Percentiles rank a stretch among this genome's conserved stretches.
These are phyloP conservation scores for Antechinus stuartii DNA, from an alignment of 2,113 vertebrate genomes.

Conservation along the genomic window DNA sequence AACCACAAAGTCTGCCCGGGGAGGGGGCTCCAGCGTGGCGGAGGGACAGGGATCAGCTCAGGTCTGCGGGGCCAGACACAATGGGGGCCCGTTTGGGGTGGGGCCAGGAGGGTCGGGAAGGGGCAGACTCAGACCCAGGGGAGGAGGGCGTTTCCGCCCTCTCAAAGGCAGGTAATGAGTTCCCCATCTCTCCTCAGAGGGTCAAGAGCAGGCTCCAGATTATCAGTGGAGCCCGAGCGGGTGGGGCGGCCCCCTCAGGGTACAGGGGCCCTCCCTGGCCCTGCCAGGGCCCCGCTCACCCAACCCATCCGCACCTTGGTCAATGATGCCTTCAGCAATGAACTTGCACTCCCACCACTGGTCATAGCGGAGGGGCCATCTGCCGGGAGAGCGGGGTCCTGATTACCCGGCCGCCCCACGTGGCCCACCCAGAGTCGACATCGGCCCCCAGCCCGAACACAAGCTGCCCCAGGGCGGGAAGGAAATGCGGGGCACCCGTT, in stretches of 20 bases:
- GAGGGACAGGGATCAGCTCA: background rate
- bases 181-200: background rate
- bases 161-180: background rate
- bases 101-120: background rate
- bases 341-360: conserved; percentile 99
- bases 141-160: too few relatives aligned
- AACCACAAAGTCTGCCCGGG: background rate
- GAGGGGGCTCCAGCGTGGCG: background rate
- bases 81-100: background rate
- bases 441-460: background rate
- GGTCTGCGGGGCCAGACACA: background rate
- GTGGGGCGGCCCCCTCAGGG: too few relatives aligned
- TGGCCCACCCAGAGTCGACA: background rate
- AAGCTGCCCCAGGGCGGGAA: background rate
- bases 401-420: background rate
- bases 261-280: too few relatives aligned
- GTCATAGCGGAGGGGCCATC: conserved; percentile 97
- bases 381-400: conserved; percentile 70
- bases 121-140: too few relatives aligned
- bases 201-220: background rate
- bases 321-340: conserved; percentile 98
- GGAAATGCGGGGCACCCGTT: background rate
- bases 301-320: conserved; percentile 88
- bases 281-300: too few relatives aligned
- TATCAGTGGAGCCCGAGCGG: background rate